Percentiles rank a stretch among this genome's conserved stretches.
Conservation (phyloP, 2,797 vertebrate genomes). For the Buphagus erythrorhynchus region DNA sequence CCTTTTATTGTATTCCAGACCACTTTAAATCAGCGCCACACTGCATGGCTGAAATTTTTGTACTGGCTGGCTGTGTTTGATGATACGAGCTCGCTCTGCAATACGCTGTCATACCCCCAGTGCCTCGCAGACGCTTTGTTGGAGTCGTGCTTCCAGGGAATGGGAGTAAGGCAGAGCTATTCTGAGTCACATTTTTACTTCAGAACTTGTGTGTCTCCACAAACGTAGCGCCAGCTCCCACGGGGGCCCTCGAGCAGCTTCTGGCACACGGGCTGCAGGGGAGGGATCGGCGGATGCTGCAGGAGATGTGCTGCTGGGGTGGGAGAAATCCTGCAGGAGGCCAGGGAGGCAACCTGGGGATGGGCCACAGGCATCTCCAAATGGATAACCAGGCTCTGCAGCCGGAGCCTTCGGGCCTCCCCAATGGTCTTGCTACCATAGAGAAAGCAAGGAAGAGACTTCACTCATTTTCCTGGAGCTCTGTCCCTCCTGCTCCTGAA, state of each 20-base stretch:
- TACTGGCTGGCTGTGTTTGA: background rate
- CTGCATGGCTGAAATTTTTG: background rate
- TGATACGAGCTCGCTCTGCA: background rate
- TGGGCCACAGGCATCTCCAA: background rate
- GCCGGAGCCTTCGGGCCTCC: background rate
- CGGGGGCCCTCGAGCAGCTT: background rate
- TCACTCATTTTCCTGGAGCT: background rate
- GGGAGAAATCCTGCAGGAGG: background rate
- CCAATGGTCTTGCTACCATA: rapidly evolving
- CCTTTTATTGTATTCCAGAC: conserved; percentile 11
- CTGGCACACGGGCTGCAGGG: background rate
- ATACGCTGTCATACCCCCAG: background rate
- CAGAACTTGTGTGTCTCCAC: background rate
- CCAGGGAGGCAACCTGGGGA: background rate
- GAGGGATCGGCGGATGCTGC: background rate
- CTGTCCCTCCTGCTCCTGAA: background rate
- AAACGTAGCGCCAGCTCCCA: background rate
- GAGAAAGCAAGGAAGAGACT: background rate
- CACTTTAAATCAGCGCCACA: background rate
- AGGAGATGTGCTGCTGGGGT: background rate
- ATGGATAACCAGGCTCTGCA: background rate
- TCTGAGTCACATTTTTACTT: background rate
- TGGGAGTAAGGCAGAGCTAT: conserved; percentile 36
- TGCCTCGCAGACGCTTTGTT: background rate
- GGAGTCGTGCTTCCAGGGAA: conserved; percentile 21